Evolutionary conservation across 1,140 invertebrate species (phyloP).

Genomic region (Bactericera cockerelli): DNA sequence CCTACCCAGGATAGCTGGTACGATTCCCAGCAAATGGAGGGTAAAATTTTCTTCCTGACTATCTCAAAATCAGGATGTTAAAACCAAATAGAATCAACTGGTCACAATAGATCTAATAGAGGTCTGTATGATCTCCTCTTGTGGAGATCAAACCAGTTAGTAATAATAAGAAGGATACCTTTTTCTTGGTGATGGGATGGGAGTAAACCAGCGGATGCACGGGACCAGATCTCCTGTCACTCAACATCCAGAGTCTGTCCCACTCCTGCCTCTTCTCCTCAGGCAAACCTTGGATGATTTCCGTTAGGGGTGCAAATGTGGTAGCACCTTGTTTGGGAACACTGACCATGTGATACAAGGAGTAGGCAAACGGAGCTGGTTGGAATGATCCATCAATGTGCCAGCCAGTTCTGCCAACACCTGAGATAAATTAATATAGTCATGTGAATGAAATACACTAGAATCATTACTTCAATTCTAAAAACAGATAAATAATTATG

Average conservation of each 20-base stretch:
- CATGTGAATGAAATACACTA: neutral
- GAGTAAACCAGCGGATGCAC: constrained; percentile 33
- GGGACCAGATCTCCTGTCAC: constrained; percentile 27
- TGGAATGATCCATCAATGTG: constrained; percentile 37
- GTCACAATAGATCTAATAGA: too few species aligned
- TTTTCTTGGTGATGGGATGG: constrained; percentile 23
- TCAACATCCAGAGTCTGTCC: constrained; percentile 32
- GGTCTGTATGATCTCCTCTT: too few species aligned
- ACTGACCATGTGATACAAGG: constrained; percentile 31
- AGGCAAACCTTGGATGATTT: constrained; percentile 30
- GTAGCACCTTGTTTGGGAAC: constrained; percentile 31
- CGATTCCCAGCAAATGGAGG: too few species aligned
- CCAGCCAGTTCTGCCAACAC: constrained; percentile 35
- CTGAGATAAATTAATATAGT: too few species aligned
- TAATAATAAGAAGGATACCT: too few species aligned
- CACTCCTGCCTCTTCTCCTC: constrained; percentile 26
- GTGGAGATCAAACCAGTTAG: too few species aligned
- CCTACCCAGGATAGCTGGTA: too few species aligned
- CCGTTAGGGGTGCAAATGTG: constrained; percentile 31
- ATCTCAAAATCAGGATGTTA: too few species aligned
- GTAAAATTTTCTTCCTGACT: too few species aligned
- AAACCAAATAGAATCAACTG: too few species aligned
- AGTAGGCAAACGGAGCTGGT: constrained; percentile 31
- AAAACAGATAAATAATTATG: too few species aligned
- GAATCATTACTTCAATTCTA: too few species aligned